Evolutionary conservation across 2,113 vertebrate genomes (phyloP), one percentile per base, ranked within the genome.

Genomic region (Solea senegalensis): DNA sequence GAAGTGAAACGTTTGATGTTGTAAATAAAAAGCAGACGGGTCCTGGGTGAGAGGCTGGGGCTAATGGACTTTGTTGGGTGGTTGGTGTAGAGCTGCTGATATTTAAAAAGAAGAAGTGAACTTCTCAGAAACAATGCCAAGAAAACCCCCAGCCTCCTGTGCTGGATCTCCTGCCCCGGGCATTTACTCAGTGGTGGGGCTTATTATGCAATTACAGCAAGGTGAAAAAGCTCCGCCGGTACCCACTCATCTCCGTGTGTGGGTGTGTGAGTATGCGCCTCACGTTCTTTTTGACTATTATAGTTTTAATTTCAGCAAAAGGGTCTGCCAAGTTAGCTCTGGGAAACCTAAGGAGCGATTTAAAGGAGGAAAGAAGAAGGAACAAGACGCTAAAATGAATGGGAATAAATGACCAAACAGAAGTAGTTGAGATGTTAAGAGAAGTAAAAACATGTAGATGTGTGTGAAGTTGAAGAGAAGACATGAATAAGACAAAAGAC

Each of bases 1-100:
- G 92, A 93, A 94, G 93, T 93, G 89, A 93, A 94, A 89, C 86
- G 92, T 94, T 94, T 94, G 93, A 94, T 93, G 92, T 93, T 92
- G 80, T 90, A 93, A 94, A 93, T 93, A 91, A 92, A 93, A 94
- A 92, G 87, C 92, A 94, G 92, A 87, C 86, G 84, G 60, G 87
- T 72, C 58, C 86, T 88, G 88, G 86, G 88, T 86, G 73, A 88
- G 86, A 83, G 85, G 82, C 86, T 85, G 83, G 75, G 76, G 80
- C 86, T 85, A 92, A 92, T 89, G 86, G 88, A 92, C 87, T 85
- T 81, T 84, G 88, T 88, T 91, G 86, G 90, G 91, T 91, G 89
- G 83, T 91, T 92, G 90, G 92, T 94, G 93, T 92, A 86, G 90
- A 92, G 88, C 82, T 90, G 91, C 88, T 90, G 89, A 86, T 91